These are phyloP conservation scores for Aphelenchoides besseyi DNA, from an alignment of 1,140 invertebrate species.

Conservation along the genomic window DNA sequence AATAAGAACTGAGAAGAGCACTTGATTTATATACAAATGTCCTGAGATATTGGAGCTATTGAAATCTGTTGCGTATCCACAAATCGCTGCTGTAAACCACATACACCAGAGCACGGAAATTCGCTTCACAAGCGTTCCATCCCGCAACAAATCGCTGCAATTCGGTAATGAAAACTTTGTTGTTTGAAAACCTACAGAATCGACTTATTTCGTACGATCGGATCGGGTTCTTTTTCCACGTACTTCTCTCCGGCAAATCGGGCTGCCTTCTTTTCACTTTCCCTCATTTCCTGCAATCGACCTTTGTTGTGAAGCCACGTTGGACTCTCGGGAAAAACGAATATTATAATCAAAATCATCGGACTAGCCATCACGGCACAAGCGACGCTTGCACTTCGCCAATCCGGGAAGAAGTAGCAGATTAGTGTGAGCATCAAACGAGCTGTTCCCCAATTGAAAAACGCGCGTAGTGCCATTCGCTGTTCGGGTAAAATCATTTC, in stretches of 20 bases:
- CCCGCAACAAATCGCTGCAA: constrained; percentile 40
- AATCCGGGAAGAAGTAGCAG: constrained; percentile 58
- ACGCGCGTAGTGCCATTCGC: constrained; percentile 59
- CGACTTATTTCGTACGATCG: constrained; percentile 47
- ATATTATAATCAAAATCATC: constrained; percentile 53
- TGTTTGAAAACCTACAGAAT: constrained; percentile 34
- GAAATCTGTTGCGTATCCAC: constrained; percentile 59
- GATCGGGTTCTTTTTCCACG: constrained; percentile 42
- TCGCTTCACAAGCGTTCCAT: constrained; percentile 38
- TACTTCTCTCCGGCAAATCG: constrained; percentile 51
- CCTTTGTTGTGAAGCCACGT: constrained; percentile 57
- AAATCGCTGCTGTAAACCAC: constrained; percentile 57
- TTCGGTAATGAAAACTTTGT: background rate
- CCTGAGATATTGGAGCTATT: constrained; percentile 56
- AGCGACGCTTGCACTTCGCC: constrained; percentile 52
- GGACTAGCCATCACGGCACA: constrained; percentile 55
- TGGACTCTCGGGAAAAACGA: constrained; percentile 59
- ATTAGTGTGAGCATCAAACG: constrained; percentile 54
- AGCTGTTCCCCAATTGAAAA: constrained; percentile 62
- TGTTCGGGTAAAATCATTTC: constrained; percentile 54
- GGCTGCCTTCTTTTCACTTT: constrained; percentile 54
- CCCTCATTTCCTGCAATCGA: constrained; percentile 53
- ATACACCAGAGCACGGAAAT: constrained; percentile 44
- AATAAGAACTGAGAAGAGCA: constrained; percentile 59
- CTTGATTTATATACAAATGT: constrained; percentile 58